Base-by-base conservation (phyloP, 2,888 invertebrate genomes). In the Cyclophora punctaria region DNA sequence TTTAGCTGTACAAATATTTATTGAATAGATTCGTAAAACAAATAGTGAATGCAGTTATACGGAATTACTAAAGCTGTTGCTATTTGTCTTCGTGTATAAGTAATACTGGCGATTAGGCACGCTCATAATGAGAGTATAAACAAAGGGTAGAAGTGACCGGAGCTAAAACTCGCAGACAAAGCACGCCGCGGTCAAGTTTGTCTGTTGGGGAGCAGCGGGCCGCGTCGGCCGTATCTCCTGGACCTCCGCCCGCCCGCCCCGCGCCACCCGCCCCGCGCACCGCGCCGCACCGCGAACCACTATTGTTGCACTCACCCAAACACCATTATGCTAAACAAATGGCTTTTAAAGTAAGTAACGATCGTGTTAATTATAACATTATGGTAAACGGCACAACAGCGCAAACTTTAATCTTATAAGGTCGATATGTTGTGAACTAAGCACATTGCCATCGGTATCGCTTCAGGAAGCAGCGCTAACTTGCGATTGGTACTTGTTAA, bases 241-340 rank as follows among this genome's bases (percentile, higher is more conserved):
- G 20, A 20, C 20, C 20, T 20, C 20, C 20, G 20, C 20, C 20
- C 20, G 20, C 20, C 20, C 20, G 20, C 20, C 20, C 20, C 20
- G 20, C 20, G 20, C 20, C 20, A 2, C 20, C 20, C 20, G 20
- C 20, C 20, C 20, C 20, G 20, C 20, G 2, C 20, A 20, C 63
- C 56, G 57, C 59, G 62, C 71, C 75, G 71, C 76, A 73, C 63
- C 72, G 72, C 73, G 70, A 66, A 72, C 73, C 66, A 67, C 75
- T 66, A 77, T 77, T 76, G 75, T 77, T 75, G 67, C 66, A 69
- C 69, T 72, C 69, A 63, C 71, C 72, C 71, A 73, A 76, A 76
- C 71, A 76, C 72, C 75, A 78, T 83, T 83, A 82, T 81, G 78
- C 79, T 74, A 80, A 81, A 79, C 72, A 79, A 78, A 80, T 78